A percentile compares a stretch with the other conserved stretches of the same genome.
phyloP scores from a whole-genome alignment of 2,113 vertebrate genomes.

The Cettia cetti region DNA sequence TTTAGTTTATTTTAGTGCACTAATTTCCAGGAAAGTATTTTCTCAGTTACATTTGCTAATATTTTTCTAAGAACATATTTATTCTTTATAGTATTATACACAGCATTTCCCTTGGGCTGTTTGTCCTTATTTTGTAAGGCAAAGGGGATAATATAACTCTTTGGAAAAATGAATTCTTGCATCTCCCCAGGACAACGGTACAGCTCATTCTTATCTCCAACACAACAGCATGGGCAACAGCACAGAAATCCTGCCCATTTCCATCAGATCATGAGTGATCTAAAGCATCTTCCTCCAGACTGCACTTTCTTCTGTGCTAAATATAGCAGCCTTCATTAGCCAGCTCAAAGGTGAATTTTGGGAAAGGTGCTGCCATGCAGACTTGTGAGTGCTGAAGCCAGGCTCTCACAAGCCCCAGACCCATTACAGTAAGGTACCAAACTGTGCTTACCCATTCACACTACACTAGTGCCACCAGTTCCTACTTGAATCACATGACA shows the following conservation, averaged over 20 bases:
- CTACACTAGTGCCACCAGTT: background rate
- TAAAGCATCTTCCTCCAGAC: background rate
- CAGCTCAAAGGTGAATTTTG: background rate
- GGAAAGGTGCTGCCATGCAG: background rate
- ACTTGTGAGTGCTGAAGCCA: background rate
- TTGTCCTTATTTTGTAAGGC: background rate
- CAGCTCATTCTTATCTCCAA: background rate
- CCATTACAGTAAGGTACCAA: background rate
- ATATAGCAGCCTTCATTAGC: background rate
- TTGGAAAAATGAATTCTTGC: background rate
- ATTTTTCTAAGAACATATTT: background rate
- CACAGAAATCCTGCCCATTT: background rate
- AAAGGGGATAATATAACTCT: background rate
- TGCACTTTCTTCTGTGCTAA: background rate
- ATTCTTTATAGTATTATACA: background rate
- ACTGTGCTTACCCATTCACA: background rate
- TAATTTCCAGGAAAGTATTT: background rate
- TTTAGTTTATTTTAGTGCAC: background rate
- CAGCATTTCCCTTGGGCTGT: background rate
- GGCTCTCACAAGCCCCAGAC: background rate
- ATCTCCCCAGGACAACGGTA: background rate
- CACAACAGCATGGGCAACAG: background rate
- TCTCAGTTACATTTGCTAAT: background rate
- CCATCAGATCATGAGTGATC: background rate
- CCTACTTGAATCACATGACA: background rate